Evolutionary conservation across 2,888 invertebrate genomes (phyloP), one percentile per base, ranked within the genome.

Genomic region (Neocrepidodera transversa): DNA sequence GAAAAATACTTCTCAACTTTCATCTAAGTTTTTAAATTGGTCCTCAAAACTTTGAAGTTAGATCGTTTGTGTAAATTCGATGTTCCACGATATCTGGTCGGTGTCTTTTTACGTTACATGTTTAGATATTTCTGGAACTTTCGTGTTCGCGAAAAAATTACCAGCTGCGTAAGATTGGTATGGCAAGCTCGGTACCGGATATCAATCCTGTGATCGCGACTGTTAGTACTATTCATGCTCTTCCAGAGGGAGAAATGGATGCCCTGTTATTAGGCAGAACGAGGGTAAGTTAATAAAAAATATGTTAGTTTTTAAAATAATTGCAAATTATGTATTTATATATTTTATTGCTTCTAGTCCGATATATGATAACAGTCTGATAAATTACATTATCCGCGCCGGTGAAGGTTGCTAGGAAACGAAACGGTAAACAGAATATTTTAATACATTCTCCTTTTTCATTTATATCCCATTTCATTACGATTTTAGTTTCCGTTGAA

Each of bases 181-280:
- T 74, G 73, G 75, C 74, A 49, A 74, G 71, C 64, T 82, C 82
- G 20, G 73, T 74, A 63, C 74, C 74, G 63, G 75, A 76, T 66
- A 82, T 82, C 65, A 85, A 85, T 61, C 84, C 85, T 64, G 85
- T 85, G 77, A 84, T 86, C 77, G 82, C 86, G 49, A 82, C 86
- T 35, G 84, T 86, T 30, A 78, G 79, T 71, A 71, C 75, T 59
- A 74, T 75, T 56, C 76, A 76, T 61, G 75, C 79, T 28, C 74
- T 76, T 73, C 85, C 87, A 6, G 90, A 89, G 78, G 87, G 89
- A 68, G 90, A 90, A 82, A 90, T 91, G 90, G 90, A 91, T 76
- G 90, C 90, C 43, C 79, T 91, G 69, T 84, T 91, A 65, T 84
- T 91, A 54, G 90, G 90, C 66, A 83, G 90, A 75, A 90, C 90